These are phyloP conservation scores for Thymelicus sylvestris DNA, from an alignment of 2,888 invertebrate genomes.

Conservation along the genomic window DNA sequence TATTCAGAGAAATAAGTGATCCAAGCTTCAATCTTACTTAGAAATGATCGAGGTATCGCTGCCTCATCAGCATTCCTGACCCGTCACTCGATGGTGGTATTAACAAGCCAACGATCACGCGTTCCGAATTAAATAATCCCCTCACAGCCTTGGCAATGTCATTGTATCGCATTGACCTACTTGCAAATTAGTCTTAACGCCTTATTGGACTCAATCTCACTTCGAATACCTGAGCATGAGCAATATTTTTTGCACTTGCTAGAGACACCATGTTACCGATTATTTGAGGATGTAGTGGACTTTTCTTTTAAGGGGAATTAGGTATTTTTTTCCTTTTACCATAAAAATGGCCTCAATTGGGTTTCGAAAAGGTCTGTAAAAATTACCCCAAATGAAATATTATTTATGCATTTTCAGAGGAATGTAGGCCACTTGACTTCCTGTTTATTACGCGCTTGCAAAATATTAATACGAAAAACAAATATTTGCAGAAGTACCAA, in stretches of 20 bases:
- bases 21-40: not conserved
- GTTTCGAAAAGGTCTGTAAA: too few species aligned
- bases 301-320: too few species aligned
- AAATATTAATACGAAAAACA: too few species aligned
- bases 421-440: too few species aligned
- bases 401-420: too few species aligned
- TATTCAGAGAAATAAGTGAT: constrained; percentile 1
- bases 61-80: constrained; percentile 3
- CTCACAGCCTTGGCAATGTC: constrained; percentile 44
- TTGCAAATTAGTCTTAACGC: constrained; percentile 46
- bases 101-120: constrained; percentile 24
- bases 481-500: too few species aligned
- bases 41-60: not conserved
- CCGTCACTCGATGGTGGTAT: not conserved
- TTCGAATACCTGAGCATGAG: constrained; percentile 10
- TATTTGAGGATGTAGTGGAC: too few species aligned
- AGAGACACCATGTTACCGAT: too few species aligned
- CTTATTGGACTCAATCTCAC: constrained; percentile 21
- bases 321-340: too few species aligned
- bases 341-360: too few species aligned
- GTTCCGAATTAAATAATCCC: constrained; percentile 25
- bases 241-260: constrained; percentile 9
- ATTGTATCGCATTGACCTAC: constrained; percentile 48
- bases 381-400: too few species aligned
- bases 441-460: too few species aligned